Percentiles rank a stretch among this genome's conserved stretches.
Evolutionary conservation across 2,888 invertebrate genomes (phyloP).

Genomic region (Chalcis sispes): DNA sequence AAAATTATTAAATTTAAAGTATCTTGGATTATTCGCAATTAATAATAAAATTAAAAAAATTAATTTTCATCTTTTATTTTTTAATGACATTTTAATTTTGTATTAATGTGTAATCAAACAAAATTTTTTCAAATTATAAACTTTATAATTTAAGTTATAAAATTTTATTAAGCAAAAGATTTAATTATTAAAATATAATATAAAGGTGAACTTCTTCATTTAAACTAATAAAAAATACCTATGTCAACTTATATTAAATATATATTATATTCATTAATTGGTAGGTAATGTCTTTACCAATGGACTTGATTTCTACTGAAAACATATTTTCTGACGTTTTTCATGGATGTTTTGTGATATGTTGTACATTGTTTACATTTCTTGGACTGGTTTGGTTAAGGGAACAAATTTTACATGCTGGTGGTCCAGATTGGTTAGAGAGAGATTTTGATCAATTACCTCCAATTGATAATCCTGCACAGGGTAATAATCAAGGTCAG

Average conservation of each 20-base stretch:
- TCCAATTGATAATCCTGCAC: constrained; percentile 76
- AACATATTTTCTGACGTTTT: constrained; percentile 95
- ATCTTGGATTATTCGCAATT: background rate
- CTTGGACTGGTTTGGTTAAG: constrained; percentile 98
- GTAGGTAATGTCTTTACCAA: constrained; percentile 86
- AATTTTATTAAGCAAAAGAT: background rate
- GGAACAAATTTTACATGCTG: constrained; percentile 98
- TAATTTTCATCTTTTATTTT: constrained; percentile 23
- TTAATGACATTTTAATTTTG: background rate
- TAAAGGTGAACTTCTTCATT: constrained; percentile 14
- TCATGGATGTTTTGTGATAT: constrained; percentile 97
- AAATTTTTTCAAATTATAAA: background rate
- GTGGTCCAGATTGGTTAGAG: constrained; percentile 97
- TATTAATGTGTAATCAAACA: too few relatives aligned
- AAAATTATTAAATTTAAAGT: background rate
- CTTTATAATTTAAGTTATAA: background rate
- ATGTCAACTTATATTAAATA: background rate
- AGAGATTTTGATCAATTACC: constrained; percentile 79
- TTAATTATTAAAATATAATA: background rate
- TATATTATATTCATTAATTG: constrained; percentile 28
- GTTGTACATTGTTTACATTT: constrained; percentile 96
- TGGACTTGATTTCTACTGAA: constrained; percentile 95
- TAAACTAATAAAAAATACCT: constrained; percentile 2
- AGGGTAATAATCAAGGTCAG: constrained; percentile 62
- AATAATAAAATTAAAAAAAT: constrained; percentile 9